Evolutionary conservation across 2,888 invertebrate species (phyloP), one percentile per base, ranked within the genome.

Genomic region (Latrodectus hesperus): DNA sequence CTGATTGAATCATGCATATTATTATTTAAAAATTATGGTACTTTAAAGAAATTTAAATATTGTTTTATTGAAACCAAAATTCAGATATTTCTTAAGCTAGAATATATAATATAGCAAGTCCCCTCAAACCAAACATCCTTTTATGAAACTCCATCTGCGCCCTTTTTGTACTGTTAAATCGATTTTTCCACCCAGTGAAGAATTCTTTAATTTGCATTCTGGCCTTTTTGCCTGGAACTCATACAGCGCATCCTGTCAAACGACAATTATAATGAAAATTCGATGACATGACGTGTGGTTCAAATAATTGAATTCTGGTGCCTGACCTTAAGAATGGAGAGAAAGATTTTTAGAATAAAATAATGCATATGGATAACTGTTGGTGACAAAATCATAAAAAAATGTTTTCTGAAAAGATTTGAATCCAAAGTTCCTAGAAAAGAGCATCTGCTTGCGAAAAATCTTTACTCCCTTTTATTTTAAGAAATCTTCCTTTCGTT

Each of bases 201-300:
- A 85, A 74, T 38, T 55, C 53, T 68, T 64, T 75, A 51, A 68
- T 75, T 76, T 60, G 55, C 51, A 17, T n/a, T 10, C 17, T 52
- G 16, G 22, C n/a, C 49, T 53, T 14, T 11, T 51, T 55, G 51
- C 9, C 64, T 26, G 14, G 52, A 49, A 55, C 38, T 38, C 38
- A 38, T 38, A 38, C 38, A 4, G 8, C 52, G 53, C 70, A 53
- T 53, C 75, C 70, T 86, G 85, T 80, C 80, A 80, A 80, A 86
- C 76, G 80, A 80, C 85, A 49, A 80, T 86, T 80, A 75, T 86
- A 80, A 86, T 86, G 80, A 86, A 86, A 86, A 86, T 68, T 71
- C 85, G 71, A 76, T 86, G 22, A 60, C 73, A 64, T 86, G 80
- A 74, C 81, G 73, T 22, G 60, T 60, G 73, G 73, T 67, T 67